Evolutionary conservation across 2,113 vertebrate species (phyloP), one percentile per base, ranked within the genome.

Genomic region (Gymnogyps californianus): DNA sequence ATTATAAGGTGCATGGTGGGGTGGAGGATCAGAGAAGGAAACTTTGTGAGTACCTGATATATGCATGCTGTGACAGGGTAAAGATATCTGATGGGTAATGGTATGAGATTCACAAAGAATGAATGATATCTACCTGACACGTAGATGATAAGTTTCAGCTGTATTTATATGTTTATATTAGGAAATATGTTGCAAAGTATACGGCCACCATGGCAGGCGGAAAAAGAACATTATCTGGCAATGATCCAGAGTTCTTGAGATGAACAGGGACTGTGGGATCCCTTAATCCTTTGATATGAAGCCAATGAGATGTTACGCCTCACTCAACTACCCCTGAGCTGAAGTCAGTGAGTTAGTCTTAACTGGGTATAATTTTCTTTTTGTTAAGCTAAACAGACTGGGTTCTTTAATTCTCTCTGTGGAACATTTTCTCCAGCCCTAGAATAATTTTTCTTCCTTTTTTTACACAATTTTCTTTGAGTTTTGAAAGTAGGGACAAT

Each of bases 31-130:
- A 80, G 36, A 83, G 62, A 66, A 70, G 3, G 22, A 80, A 67
- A 34, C 13, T 47, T 77, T 58, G n/a, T 55, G 14, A 38, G 42
- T 15, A 16, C 4, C 1, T 14, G 16, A 3, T 13, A 49, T 17
- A 10, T 24, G 12, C 19, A n/a, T 38, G 10, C 8, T 44, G 7
- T 0, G 1, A 18, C 12, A 29, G 3, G 3, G 2, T 6, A 54
- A 80, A 17, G 17, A 36, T 17, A 57, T 54, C 36, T 54, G 11
- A 44, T 58, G 11, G 10, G 7, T 47, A 61, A 38, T 5, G 3
- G 5, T 29, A 55, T 16, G 40, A 55, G 11, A 55, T 31, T 85
- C 24, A 29, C 13, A 75, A 44, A 51, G 15, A 58, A 49, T 24
- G 6, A 85, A 59, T 21, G n/a, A 88, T 78, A 78, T 55, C 16